Percentiles rank a stretch among this genome's conserved stretches.
Conservation (phyloP, 2,113 vertebrate species). For the Xyrauchen texanus region DNA sequence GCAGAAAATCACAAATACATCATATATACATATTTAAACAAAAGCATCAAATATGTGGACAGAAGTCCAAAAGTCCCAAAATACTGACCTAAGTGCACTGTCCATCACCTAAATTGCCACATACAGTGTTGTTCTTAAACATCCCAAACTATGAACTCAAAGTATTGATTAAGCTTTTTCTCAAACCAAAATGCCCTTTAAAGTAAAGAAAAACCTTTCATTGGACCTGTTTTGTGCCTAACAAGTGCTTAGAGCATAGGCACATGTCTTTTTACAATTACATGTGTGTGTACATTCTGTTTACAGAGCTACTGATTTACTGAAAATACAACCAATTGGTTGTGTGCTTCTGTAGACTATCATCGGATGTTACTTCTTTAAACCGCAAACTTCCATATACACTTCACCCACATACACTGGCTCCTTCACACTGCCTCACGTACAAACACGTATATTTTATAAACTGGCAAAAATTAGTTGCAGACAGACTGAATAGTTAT, state of each 20-base stretch:
- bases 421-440: slow-evolving; percentile 13
- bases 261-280: slow-evolving; percentile 32
- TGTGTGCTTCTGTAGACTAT: slow-evolving; percentile 34
- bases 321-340: slow-evolving; percentile 54
- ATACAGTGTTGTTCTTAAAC: neutral
- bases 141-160: neutral
- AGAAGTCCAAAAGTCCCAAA: too few relatives aligned
- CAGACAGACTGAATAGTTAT: neutral
- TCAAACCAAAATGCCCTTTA: too few relatives aligned
- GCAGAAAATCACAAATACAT: neutral
- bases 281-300: slow-evolving; percentile 17
- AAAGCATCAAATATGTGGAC: neutral
- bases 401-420: neutral
- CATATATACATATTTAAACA: neutral
- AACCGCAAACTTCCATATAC: neutral
- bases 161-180: too few relatives aligned
- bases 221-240: neutral
- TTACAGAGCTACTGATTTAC: slow-evolving; percentile 51
- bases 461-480: slow-evolving; percentile 13
- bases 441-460: neutral
- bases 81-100: slow-evolving; percentile 5
- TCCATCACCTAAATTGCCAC: neutral
- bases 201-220: too few relatives aligned
- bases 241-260: neutral
- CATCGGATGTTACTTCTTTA: slow-evolving; percentile 31